Percentiles rank a stretch among this genome's conserved stretches.
Conservation (phyloP, 2,888 invertebrate species). For the Folsomia manolachei region DNA sequence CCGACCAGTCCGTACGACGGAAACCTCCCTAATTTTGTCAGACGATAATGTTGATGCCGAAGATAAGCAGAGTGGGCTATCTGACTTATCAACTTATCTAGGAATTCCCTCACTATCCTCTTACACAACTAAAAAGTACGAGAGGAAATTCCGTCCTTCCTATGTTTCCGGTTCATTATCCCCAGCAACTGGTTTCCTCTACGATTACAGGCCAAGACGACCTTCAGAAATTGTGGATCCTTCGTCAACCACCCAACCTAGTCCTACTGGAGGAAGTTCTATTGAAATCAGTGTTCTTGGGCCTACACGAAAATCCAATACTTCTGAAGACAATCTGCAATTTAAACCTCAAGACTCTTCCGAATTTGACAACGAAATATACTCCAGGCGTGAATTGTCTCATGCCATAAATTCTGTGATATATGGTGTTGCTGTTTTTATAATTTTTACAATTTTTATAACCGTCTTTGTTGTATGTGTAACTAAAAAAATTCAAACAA, state of each 20-base stretch:
- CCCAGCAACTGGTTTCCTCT: not conserved
- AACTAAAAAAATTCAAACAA: conserved; percentile 39
- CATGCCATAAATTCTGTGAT: conserved; percentile 43
- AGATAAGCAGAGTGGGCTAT: not conserved
- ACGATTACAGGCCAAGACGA: not conserved
- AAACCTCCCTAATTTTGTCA: conserved; percentile 20
- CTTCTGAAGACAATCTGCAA: not conserved
- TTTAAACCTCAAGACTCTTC: not conserved
- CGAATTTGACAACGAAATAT: conserved; percentile 16
- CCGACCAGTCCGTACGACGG: conserved; percentile 34
- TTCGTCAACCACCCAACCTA: not conserved
- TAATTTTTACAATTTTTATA: conserved; percentile 43
- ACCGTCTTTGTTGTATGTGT: conserved; percentile 40
- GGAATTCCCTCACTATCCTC: not conserved
- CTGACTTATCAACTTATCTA: not conserved
- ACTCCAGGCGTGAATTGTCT: conserved; percentile 35
- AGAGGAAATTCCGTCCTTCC: conserved; percentile 7
- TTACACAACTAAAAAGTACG: conserved; percentile 8
- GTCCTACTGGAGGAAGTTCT: not conserved
- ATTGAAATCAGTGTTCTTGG: not conserved
- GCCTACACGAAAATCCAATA: not conserved
- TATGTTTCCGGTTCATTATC: conserved; percentile 18
- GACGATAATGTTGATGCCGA: conserved; percentile 13
- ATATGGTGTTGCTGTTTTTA: conserved; percentile 42
- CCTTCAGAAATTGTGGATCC: not conserved